Base-by-base conservation (phyloP, 2,888 invertebrate species). In the Acanthosepion pharaonis region DNA sequence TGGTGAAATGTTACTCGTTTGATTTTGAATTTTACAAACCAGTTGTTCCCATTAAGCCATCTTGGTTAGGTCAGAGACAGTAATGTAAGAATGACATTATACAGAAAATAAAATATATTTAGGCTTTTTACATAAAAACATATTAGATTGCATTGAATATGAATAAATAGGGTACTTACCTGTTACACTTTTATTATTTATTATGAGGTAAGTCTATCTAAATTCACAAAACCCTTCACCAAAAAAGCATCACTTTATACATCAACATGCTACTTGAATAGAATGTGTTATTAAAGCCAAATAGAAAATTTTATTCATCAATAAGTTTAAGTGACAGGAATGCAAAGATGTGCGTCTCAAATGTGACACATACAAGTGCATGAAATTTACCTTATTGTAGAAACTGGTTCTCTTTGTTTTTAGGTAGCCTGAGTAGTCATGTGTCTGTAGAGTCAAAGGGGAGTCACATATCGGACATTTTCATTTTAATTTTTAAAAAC, bases 341-440 rank as follows among this genome's bases (percentile, higher is more conserved):
- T n/a, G 33, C n/a, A 78, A n/a, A 78, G n/a, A 33, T 78, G 78
- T 9, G n/a, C 15, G 5, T 78, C 23, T 48, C 8, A 48, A 53
- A 33, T 8, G 91, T 25, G 48, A 5, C 33, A 28, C n/a, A 64
- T 25, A 23, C 91, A 78, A 28, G 53, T 78, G 59, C 33, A 93
- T 55, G 18, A 33, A 20, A 53, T 94, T 53, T 51, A 51, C 53
- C 48, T 91, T 33, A 91, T 33, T 55, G n/a, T 55, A 33, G 42
- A 33, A 91, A 78, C 78, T 42, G 33, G 25, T 49, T 92, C 28
- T 55, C 48, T 94, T 94, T 51, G 91, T 28, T 20, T 92, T 91
- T 33, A n/a, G 78, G 78, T 78, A 78, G 78, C 78, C n/a, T n/a
- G 78, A n/a, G 78, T 78, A 93, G 93, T 94, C 59, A 48, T 48